Base-by-base conservation (phyloP, 2,797 vertebrate species). In the Austrolebias charrua region DNA sequence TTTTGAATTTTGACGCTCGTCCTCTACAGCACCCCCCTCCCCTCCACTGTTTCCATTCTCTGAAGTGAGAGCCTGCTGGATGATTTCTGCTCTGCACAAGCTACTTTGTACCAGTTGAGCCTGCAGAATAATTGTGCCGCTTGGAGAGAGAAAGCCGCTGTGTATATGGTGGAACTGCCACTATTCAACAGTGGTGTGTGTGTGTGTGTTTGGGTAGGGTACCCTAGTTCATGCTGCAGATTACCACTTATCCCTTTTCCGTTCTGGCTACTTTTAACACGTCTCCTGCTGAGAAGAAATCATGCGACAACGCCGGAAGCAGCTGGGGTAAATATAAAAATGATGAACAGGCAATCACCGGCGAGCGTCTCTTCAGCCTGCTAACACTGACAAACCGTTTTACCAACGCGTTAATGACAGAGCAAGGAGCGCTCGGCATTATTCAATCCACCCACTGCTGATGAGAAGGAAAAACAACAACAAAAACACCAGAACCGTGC, bases 21-120 rank as follows among this genome's bases (percentile, higher is more conserved):
- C 33, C 62, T 70, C 75, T 38, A 14, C 70, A 75, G 61, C 46
- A 73, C 80, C 64, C 62, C 60, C 69, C 72, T 69, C 78, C 73
- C 62, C 40, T 18, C 60, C 58, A 47, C 55, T 19, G 1, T 29
- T 72, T 73, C 63, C 70, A 64, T 59, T 73, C 81, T 78, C 67
- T 76, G 42, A 82, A 78, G 70, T 54, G 40, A 47, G 47, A 43
- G 56, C 73, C 76, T 64, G 69, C 62, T 65, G 44, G 73, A 63
- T 52, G 49, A 79, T 69, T 77, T 57, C 58, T 68, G 57, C 45
- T 78, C 64, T 62, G 62, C 51, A 4, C 43, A 68, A 20, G 73
- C 58, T 63, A 72, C 65, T 82, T 75, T 86, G 70, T 68, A 86
- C 79, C 84, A 82, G 82, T 73, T 79, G 78, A 91, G 76, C 75